Evolutionary conservation across 2,888 invertebrate genomes (phyloP).

Genomic region (Cheilosia pagana): DNA sequence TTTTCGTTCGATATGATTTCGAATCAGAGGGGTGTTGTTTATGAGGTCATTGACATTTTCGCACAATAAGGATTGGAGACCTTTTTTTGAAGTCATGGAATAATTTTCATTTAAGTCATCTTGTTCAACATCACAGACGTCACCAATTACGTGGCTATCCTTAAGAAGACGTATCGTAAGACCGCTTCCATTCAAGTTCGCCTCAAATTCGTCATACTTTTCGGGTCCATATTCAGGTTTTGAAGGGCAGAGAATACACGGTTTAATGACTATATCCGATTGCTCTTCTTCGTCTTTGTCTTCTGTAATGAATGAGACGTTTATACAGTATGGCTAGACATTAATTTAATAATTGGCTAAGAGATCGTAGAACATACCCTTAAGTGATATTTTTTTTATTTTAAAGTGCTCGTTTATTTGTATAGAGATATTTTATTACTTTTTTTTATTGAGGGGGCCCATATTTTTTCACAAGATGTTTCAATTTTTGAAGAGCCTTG

Average conservation of each 20-base stretch:
- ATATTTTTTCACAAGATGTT: conserved; percentile 80
- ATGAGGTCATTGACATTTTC: conserved; percentile 68
- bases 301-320: conserved; percentile 24
- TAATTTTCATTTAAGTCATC: conserved; percentile 85
- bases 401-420: conserved; percentile 43
- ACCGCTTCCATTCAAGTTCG: conserved; percentile 82
- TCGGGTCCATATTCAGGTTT: conserved; percentile 80
- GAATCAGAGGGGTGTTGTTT: conserved; percentile 76
- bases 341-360: conserved; percentile 13
- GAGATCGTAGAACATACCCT: conserved; percentile 77
- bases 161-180: conserved; percentile 81
- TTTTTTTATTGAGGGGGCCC: conserved; percentile 69
- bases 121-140: conserved; percentile 78
- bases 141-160: conserved; percentile 80
- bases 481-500: conserved; percentile 81
- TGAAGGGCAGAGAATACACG: conserved; percentile 78
- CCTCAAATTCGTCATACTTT: conserved; percentile 82
- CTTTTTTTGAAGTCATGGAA: conserved; percentile 84
- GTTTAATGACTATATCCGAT: conserved; percentile 73
- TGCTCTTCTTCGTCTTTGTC: conserved; percentile 65
- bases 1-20: conserved; percentile 77
- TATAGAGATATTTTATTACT: conserved; percentile 24
- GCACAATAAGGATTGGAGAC: conserved; percentile 82
- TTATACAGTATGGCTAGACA: neutral
- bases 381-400: conserved; percentile 38